Evolutionary conservation across 2,113 vertebrate species (phyloP).

Genomic region (Plotosus lineatus): DNA sequence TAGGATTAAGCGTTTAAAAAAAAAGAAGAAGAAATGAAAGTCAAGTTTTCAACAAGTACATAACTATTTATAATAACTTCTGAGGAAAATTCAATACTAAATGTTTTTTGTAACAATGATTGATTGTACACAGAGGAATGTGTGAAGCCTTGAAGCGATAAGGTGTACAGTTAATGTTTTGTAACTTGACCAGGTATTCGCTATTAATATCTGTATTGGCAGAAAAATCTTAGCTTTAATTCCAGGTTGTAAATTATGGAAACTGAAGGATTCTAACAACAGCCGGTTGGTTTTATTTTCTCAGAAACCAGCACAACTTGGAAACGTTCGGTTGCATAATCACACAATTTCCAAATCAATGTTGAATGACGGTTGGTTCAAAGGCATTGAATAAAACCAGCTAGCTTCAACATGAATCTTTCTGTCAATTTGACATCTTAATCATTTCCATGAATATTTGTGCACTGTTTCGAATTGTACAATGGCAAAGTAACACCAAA

Average conservation of each 20-base stretch:
- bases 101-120: too few species aligned
- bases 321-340: slow-evolving; percentile 1
- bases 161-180: background rate
- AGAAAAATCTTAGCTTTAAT: background rate
- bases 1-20: too few species aligned
- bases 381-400: background rate
- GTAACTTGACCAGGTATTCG: background rate
- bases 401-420: background rate
- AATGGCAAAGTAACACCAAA: background rate
- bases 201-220: background rate
- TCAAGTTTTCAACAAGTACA: too few species aligned
- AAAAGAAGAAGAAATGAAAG: too few species aligned
- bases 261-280: background rate
- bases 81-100: too few species aligned
- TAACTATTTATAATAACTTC: too few species aligned
- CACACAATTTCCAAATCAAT: background rate
- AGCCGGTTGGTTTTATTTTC: background rate
- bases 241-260: background rate
- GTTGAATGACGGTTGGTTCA: background rate
- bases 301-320: background rate
- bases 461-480: background rate
- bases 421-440: background rate
- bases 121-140: background rate
- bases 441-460: slow-evolving; percentile 8
- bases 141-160: background rate